Conservation (phyloP, 1,140 invertebrate genomes). For the Drosophila kurseongensis region DNA sequence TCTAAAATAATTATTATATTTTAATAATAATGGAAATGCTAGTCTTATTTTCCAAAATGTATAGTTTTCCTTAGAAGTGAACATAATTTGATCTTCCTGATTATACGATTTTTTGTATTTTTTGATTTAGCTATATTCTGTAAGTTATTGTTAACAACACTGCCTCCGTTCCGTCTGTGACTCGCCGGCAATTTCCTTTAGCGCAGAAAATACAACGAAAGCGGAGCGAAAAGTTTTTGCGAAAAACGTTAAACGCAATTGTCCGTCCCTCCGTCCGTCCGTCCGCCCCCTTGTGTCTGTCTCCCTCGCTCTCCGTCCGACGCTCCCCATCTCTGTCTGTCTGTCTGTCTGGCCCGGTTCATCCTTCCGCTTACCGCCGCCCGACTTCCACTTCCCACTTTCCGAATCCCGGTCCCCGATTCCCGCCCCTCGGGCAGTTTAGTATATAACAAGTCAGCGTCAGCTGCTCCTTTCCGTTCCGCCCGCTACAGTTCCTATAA, state of each 20-base stretch:
- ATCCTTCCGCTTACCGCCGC: conserved; percentile 72
- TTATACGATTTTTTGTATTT: background rate
- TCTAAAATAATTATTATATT: too few relatives aligned
- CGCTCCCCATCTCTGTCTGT: conserved; percentile 43
- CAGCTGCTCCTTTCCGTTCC: conserved; percentile 68
- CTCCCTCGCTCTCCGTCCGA: conserved; percentile 22
- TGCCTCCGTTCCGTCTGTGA: conserved; percentile 35
- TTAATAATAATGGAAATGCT: too few relatives aligned
- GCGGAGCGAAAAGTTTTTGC: conserved; percentile 74
- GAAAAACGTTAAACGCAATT: conserved; percentile 81
- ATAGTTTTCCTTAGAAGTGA: too few relatives aligned
- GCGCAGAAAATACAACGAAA: conserved; percentile 53
- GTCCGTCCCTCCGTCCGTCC: conserved; percentile 47
- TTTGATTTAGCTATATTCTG: background rate
- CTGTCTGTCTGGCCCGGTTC: conserved; percentile 61
- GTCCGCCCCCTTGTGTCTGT: conserved; percentile 36
- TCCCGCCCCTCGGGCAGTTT: conserved; percentile 57
- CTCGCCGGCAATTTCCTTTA: conserved; percentile 64
- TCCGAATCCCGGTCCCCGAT: conserved; percentile 11
- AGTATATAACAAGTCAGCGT: conserved; percentile 83
- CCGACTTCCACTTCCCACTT: conserved; percentile 23
- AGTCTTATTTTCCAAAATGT: too few relatives aligned
- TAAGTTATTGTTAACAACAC: conserved; percentile 19
- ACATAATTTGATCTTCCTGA: too few relatives aligned
- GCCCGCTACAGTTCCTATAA: conserved; percentile 19